These are phyloP conservation scores for Apotomis turbidana DNA, from an alignment of 2,888 invertebrate genomes.

Conservation along the genomic window DNA sequence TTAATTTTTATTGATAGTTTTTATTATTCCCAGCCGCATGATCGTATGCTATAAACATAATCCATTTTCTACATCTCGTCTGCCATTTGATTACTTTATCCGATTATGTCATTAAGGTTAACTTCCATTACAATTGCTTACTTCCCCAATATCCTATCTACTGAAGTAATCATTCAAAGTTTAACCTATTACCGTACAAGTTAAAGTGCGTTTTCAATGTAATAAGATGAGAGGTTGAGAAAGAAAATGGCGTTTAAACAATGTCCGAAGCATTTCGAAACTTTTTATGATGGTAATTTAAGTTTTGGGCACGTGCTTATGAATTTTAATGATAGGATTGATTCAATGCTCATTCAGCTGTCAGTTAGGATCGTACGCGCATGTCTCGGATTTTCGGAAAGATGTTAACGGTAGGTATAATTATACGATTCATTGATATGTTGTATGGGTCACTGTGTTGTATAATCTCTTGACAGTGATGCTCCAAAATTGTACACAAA, in stretches of 20 bases:
- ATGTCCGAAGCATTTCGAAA: constrained; percentile 18
- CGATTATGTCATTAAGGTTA: constrained; percentile 25
- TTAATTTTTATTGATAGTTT: too few species aligned
- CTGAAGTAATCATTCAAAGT: background rate
- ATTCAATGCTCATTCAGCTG: constrained; percentile 30
- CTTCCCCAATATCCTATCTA: background rate
- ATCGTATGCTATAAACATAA: too few species aligned
- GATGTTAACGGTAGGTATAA: background rate
- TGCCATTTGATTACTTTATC: constrained; percentile 4
- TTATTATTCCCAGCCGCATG: too few species aligned
- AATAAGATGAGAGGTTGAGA: background rate
- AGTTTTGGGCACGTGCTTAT: constrained; percentile 26
- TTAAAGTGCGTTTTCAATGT: background rate
- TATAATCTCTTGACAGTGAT: background rate
- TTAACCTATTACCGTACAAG: background rate
- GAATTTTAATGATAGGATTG: constrained; percentile 29
- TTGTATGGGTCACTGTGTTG: background rate
- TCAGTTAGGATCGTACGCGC: constrained; percentile 14
- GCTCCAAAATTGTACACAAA: too few species aligned
- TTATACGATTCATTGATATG: constrained; percentile 14
- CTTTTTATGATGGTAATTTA: constrained; percentile 35
- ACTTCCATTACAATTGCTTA: background rate
- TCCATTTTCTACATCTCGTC: background rate
- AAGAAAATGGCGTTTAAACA: background rate
- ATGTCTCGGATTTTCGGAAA: background rate